Conservation (phyloP, 1,140 invertebrate genomes). For the Drosophila athabasca region DNA sequence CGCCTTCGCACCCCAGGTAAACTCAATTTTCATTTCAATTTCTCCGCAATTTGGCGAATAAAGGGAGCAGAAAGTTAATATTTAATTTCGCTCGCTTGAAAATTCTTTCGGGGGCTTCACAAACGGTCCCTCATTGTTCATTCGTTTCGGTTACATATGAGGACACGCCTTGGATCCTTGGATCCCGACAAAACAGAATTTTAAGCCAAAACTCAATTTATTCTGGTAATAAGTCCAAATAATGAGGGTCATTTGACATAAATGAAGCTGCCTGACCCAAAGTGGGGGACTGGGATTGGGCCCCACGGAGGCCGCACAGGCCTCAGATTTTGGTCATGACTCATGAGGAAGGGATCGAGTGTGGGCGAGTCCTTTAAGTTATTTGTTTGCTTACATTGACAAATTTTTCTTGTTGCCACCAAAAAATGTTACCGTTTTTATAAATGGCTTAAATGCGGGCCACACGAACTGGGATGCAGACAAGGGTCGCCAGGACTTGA, state of each 20-base stretch:
- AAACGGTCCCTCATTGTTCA: slow-evolving; percentile 31
- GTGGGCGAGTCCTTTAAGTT: slow-evolving; percentile 52
- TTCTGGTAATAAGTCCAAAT: slow-evolving; percentile 77
- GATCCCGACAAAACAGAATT: slow-evolving; percentile 24
- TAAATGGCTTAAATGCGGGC: slow-evolving; percentile 43
- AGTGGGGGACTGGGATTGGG: slow-evolving; percentile 10
- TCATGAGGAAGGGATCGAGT: background rate
- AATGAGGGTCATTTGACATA: slow-evolving; percentile 81
- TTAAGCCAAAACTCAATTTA: slow-evolving; percentile 80
- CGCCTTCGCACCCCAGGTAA: slow-evolving; percentile 53
- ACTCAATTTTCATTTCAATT: slow-evolving; percentile 76
- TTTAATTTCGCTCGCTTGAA: slow-evolving; percentile 55
- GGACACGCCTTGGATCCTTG: background rate
- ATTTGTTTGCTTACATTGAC: slow-evolving; percentile 68
- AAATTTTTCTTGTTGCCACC: slow-evolving; percentile 57
- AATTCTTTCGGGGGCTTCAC: slow-evolving; percentile 3
- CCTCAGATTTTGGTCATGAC: background rate
- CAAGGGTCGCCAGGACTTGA: slow-evolving; percentile 9
- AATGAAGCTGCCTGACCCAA: slow-evolving; percentile 43
- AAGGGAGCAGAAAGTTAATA: slow-evolving; percentile 57
- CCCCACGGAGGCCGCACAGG: too few species aligned
- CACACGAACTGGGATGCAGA: background rate
- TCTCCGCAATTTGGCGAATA: slow-evolving; percentile 45
- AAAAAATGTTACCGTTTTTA: slow-evolving; percentile 41
- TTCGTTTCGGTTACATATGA: slow-evolving; percentile 42